These are phyloP conservation scores for Bombus confusus DNA, from an alignment of 1,140 invertebrate species.

Conservation along the genomic window DNA sequence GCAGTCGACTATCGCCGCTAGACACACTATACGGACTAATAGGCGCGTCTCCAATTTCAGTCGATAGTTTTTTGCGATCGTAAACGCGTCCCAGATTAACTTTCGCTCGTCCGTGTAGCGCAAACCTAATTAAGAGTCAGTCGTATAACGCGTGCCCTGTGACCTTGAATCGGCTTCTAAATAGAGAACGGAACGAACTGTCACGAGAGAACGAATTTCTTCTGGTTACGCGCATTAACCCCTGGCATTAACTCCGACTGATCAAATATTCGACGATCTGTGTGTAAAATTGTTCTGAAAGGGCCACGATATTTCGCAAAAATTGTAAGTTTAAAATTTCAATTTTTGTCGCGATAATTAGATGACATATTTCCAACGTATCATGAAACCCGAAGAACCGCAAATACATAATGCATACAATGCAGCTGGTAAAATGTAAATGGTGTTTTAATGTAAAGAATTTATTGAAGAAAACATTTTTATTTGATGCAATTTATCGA, in stretches of 20 bases:
- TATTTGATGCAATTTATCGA: no score
- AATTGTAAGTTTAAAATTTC: no score
- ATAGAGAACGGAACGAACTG: constrained; percentile 38
- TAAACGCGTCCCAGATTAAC: constrained; percentile 77
- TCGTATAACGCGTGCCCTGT: constrained; percentile 65
- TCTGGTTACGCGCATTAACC: background rate
- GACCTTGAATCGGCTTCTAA: constrained; percentile 41
- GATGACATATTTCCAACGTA: no score
- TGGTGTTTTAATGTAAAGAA: no score
- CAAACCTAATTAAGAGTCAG: constrained; percentile 73
- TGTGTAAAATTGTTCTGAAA: no score
- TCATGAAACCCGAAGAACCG: no score
- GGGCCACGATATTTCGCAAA: no score
- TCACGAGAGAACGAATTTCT: constrained; percentile 34
- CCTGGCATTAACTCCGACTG: background rate
- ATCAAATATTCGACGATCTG: background rate
- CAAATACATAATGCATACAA: no score
- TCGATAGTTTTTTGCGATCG: constrained; percentile 79
- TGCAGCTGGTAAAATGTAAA: no score
- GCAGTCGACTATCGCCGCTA: constrained; percentile 64
- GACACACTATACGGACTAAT: constrained; percentile 56
- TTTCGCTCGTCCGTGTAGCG: constrained; percentile 63
- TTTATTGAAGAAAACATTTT: background rate
- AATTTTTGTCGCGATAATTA: no score
- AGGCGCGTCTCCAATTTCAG: constrained; percentile 77